Base-by-base conservation (phyloP, 1,140 invertebrate species). In the Scylla paramamosain region DNA sequence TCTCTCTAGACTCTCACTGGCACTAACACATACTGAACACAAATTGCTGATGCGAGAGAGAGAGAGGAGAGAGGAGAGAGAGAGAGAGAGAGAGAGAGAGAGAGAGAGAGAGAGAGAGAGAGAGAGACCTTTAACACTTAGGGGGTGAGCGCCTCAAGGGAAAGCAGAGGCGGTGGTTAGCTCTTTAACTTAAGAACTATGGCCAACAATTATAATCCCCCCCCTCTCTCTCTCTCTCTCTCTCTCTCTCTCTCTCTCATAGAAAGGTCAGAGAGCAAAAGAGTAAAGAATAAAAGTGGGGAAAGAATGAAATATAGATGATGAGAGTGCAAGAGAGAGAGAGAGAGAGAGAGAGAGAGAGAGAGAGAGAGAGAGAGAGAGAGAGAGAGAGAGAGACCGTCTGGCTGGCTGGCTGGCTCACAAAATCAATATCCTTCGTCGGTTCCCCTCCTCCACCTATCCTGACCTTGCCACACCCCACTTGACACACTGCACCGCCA, bases 141-240 rank as follows among this genome's bases (percentile, higher is more conserved):
- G 52, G 52, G 52, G 52, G 48, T n/a, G 52, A 29, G 2, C 6
- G 89, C 20, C n/a, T 16, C 46, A 52, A 29, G 52, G 52, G 48
- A n/a, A 31, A 59, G 90, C 4, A 28, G n/a, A 29, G 91, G 25
- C n/a, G 32, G 77, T 28, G 59, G 31, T 48, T 28, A 32, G 20
- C 86, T 45, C 86, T 88, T 88, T 45, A 45, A 32, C 28, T 39
- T 31, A 12, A 14, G 52, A 12, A 59, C 52, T 59, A 20, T 59
- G 52, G 16, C 52, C 52, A 20, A 59, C 52, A 59, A 59, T 59
- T 59, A 59, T 4, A 59, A 59, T 14, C 10, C 52, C 10, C 12
- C 10, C 52, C 10, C 86, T 88, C 86, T 88, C 86, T 88, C 86
- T 88, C n/a, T 88, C 86, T 88, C 52, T 59, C 52, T 59, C 52